Evolutionary conservation across 1,140 invertebrate genomes (phyloP).

Genomic region (Penaeus japonicus): DNA sequence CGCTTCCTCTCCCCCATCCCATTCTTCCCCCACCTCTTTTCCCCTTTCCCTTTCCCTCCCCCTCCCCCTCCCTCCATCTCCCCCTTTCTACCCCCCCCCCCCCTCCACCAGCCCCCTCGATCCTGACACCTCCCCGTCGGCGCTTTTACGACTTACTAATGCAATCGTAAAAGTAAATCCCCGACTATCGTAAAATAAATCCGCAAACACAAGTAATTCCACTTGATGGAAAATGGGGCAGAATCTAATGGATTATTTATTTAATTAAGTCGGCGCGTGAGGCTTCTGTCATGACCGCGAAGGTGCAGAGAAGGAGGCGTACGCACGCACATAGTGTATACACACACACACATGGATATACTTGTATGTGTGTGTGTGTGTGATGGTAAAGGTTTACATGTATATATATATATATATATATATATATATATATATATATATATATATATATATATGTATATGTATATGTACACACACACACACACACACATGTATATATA

Average conservation of each 20-base stretch:
- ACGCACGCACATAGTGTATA: too few relatives aligned
- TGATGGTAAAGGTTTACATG: too few relatives aligned
- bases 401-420: too few relatives aligned
- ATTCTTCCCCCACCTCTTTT: not conserved
- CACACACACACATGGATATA: too few relatives aligned
- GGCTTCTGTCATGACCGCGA: not conserved
- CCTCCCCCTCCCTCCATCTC: not conserved
- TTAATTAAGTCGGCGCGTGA: slow-evolving; percentile 24
- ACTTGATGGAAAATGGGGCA: slow-evolving; percentile 1
- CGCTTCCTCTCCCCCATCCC: not conserved
- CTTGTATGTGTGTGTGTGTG: too few relatives aligned
- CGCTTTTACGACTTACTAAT: slow-evolving; percentile 31
- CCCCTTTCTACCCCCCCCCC: not conserved
- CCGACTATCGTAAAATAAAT: slow-evolving; percentile 41
- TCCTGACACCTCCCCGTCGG: not conserved
- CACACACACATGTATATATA: too few relatives aligned
- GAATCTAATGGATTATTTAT: slow-evolving; percentile 27
- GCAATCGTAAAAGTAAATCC: slow-evolving; percentile 40
- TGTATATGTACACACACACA: too few relatives aligned
- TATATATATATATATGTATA: too few relatives aligned
- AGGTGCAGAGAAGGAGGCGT: not conserved
- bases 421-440: too few relatives aligned
- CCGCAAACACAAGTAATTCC: slow-evolving; percentile 37
- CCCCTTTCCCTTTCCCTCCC: not conserved
- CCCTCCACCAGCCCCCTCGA: not conserved